Base-by-base conservation (phyloP, 1,140 invertebrate genomes). In the Drosophila nigromelanica region DNA sequence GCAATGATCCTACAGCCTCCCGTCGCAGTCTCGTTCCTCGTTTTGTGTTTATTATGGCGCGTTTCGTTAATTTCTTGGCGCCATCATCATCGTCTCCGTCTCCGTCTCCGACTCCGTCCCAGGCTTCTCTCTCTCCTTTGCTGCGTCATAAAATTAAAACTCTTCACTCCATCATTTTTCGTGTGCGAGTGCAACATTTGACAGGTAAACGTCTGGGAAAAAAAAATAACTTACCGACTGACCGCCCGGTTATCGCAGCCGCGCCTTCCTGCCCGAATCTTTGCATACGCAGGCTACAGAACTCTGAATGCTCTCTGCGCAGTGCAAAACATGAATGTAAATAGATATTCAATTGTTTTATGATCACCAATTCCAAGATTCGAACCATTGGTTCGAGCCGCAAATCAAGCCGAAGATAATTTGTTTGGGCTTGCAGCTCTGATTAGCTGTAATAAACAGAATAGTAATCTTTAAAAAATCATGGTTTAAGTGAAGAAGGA, bases 91-190 rank as follows among this genome's bases (percentile, higher is more conserved):
- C 64, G 66, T 50, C 56, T 51, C 45, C 33, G 47, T 42, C 62
- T 48, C 35, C 18, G 40, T 47, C 18, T 12, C 47, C 33, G 66
- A 54, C 50, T n/a, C 30, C 8, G 8, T n/a, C 21, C 15, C 52
- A 40, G 39, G 51, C 18, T 51, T 61, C 56, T 61, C 15, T 61
- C 15, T 42, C 52, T 45, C 43, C 81, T 86, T 86, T 87, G 82
- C 82, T 82, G 82, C 83, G 82, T 87, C 82, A 87, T 87, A 87
- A 82, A 87, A 87, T 82, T 82, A 89, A 87, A 87, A 87, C 82
- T 87, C 82, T 87, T 87, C 82, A 87, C 82, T 87, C 83, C 82
- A 87, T 87, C 83, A 87, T 87, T 87, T 58, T 87, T 87, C 82
- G 83, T 89, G 76, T 62, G 78, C 82, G 82, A 87, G 82, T 87